These are phyloP conservation scores for Macropus fuliginosus DNA, from an alignment of 2,797 vertebrate genomes.

Conservation along the genomic window DNA sequence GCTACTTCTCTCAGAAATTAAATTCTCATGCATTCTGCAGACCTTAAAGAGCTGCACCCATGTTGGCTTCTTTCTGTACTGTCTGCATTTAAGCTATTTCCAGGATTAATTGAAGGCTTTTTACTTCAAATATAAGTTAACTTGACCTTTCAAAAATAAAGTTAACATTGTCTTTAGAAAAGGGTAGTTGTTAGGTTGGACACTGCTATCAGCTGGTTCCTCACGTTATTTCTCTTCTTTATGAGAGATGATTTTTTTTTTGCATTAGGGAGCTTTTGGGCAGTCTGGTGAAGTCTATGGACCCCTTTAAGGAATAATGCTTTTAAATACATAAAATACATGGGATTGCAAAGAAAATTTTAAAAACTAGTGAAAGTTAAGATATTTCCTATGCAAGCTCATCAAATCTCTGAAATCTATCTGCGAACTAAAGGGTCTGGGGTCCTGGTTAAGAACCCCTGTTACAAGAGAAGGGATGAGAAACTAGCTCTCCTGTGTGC, in stretches of 20 bases:
- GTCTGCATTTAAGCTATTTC: background rate
- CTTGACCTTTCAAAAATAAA: constrained; percentile 45
- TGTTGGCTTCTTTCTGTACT: background rate
- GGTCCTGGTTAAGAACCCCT: background rate
- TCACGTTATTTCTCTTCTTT: background rate
- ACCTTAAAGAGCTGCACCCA: background rate
- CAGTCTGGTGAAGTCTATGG: background rate
- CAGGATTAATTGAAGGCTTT: background rate
- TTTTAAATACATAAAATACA: background rate
- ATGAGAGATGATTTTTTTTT: background rate
- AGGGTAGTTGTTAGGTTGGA: background rate
- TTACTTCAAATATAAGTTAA: background rate
- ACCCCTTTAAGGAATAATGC: background rate
- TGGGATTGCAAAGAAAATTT: background rate
- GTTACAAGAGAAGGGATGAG: background rate
- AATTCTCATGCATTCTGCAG: background rate
- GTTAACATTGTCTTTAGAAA: constrained; percentile 58
- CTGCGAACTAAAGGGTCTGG: background rate
- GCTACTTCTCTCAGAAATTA: background rate
- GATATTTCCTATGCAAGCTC: background rate
- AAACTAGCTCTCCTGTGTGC: background rate
- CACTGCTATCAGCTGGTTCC: background rate
- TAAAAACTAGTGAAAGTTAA: background rate
- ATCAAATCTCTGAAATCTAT: background rate
- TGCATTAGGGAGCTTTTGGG: background rate